Base-by-base conservation (phyloP, 2,797 vertebrate species). In the Kryptolebias ocellatus region DNA sequence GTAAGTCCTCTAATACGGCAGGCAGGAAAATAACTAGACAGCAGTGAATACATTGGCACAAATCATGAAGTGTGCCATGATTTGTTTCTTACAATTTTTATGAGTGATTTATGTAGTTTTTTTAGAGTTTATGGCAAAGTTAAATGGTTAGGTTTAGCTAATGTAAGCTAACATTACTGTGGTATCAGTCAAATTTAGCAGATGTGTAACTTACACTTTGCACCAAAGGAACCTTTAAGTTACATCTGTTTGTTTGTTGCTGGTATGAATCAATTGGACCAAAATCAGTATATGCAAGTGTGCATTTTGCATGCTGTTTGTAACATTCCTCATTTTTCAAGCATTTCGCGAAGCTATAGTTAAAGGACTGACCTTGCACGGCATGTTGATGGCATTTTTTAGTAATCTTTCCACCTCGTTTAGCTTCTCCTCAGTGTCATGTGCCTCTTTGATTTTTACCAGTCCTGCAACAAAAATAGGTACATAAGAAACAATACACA, bases 401-500 rank as follows among this genome's bases (percentile, higher is more conserved):
- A 99, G 89, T 52, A 99, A 89, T 79, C 95, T 94, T 81, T 98
- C 98, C 64, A 98, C 97, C 90, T 98, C 96, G 1, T 98, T 98
- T 63, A 99, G 89, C 67, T 96, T 96, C 79, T 94, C 92, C 89
- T 99, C 98, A 17, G 96, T 98, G 84, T 98, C 96, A 0, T 90
- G 94, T 1, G 96, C 95, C 15, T 97, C 95, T 91, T 96, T 99
- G 84, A 99, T 96, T 90, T 95, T 96, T 9, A 97, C 90, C 66
- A 99, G 90, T 14, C 96, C 98, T 99, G 73, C 64, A 86, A 83
- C 74, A 54, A 16, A 61, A 49, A 37, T 37, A 14, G 49, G 16
- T 46, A 3, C 20, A n/a, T 20, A 31, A 34, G 4, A 6, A n/a
- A 12, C 5, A 29, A 12, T 10, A 8, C 12, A 44, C 12, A 28